Conservation (phyloP, 30 jellyfish, hydroid and myxozoan species). For the Aurelia sp. region DNA sequence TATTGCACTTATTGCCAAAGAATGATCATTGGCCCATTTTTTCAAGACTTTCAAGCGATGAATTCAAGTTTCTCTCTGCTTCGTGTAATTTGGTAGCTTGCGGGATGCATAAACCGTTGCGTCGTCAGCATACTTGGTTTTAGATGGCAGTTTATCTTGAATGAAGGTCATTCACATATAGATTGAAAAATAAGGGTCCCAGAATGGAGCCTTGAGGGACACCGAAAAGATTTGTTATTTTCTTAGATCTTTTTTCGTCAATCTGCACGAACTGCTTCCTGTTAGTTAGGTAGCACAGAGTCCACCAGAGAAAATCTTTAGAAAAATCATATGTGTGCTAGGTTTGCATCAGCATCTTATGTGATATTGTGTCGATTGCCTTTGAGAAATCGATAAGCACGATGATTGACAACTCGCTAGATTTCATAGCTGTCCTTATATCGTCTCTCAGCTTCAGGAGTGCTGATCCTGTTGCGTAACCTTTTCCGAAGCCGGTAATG, state of each 20-base stretch:
- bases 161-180: too few species aligned
- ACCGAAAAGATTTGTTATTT: not conserved
- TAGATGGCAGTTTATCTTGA: too few species aligned
- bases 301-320: not conserved
- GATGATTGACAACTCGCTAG: constrained; percentile 46
- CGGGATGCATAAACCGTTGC: too few species aligned
- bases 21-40: too few species aligned
- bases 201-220: too few species aligned
- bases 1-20: too few species aligned
- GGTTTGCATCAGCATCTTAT: constrained; percentile 18
- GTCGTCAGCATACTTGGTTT: too few species aligned
- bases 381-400: constrained; percentile 36
- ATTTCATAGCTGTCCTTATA: constrained; percentile 57
- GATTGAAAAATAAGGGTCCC: too few species aligned
- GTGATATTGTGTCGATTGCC: constrained; percentile 33
- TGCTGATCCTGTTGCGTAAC: constrained; percentile 21
- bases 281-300: constrained; percentile 22
- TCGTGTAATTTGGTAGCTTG: too few species aligned
- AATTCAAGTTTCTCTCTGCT: too few species aligned
- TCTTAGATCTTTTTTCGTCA: constrained; percentile 4
- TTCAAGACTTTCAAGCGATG: too few species aligned
- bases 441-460: constrained; percentile 44
- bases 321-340: not conserved
- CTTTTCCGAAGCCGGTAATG: constrained; percentile 25
- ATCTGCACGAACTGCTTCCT: constrained; percentile 29